Conservation (phyloP, 2,888 invertebrate species). For the Andrena bucephala region DNA sequence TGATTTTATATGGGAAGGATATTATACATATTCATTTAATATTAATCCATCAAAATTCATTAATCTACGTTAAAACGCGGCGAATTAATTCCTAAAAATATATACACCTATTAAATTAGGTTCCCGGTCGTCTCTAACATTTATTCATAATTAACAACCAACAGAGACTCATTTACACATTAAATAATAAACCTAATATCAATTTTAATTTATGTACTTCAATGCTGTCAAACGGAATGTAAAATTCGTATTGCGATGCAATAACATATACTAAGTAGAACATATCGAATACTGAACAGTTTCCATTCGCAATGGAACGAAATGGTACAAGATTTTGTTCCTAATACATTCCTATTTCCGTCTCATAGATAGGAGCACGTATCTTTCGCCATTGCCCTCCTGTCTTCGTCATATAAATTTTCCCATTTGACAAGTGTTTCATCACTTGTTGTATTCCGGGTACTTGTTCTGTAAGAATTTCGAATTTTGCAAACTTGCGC, state of each 20-base stretch:
- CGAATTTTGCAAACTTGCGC: constrained; percentile 40
- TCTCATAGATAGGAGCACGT: constrained; percentile 13
- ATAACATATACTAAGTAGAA: constrained; percentile 2
- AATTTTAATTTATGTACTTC: not conserved
- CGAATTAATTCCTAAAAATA: constrained; percentile 18
- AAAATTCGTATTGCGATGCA: constrained; percentile 14
- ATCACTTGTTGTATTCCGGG: constrained; percentile 30
- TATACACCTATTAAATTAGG: constrained; percentile 7
- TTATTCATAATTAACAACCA: constrained; percentile 30
- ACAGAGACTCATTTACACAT: constrained; percentile 42
- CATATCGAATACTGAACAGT: constrained; percentile 21
- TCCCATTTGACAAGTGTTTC: constrained; percentile 40
- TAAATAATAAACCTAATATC: constrained; percentile 1
- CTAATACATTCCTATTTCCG: not conserved
- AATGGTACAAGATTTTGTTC: not conserved
- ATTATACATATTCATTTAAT: not conserved
- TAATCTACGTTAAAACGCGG: not conserved
- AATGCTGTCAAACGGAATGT: not conserved
- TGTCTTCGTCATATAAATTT: constrained; percentile 33
- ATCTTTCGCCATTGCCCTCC: constrained; percentile 7
- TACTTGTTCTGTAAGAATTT: constrained; percentile 54
- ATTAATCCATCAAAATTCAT: not conserved
- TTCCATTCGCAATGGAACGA: constrained; percentile 10
- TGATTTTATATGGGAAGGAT: constrained; percentile 5
- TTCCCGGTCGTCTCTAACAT: not conserved